A percentile compares a stretch with the other conserved stretches of the same genome.
Conservation (phyloP, 2,113 vertebrate species). For the Sarotherodon lohbergeri region DNA sequence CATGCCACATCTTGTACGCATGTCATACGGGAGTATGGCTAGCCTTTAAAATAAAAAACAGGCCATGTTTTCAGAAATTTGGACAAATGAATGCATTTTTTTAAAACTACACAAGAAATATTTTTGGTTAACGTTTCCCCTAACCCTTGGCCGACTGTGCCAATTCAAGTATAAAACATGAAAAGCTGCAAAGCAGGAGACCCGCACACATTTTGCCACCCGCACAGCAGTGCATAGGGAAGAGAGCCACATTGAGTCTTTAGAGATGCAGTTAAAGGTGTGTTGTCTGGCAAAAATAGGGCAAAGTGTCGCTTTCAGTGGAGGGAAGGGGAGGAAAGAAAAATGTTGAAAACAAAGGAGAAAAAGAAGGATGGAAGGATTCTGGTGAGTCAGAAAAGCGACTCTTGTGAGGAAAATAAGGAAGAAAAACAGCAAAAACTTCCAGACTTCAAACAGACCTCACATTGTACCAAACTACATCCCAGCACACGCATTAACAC, state of each 20-base stretch:
- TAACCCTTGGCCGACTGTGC: background rate
- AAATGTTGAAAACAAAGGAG: conserved; percentile 14
- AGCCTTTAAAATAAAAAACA: background rate
- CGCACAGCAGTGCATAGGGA: background rate
- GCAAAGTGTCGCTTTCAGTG: conserved; percentile 16
- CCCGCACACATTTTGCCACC: background rate
- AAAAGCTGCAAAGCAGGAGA: background rate
- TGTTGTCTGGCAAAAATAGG: conserved; percentile 27
- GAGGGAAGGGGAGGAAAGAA: background rate
- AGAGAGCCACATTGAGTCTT: background rate
- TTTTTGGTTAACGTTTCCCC: background rate
- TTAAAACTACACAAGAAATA: background rate
- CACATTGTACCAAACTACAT: conserved; percentile 16
- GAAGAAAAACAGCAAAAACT: background rate
- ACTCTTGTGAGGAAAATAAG: background rate
- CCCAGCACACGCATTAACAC: background rate
- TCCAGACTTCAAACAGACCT: conserved; percentile 40
- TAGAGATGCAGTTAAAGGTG: conserved; percentile 14
- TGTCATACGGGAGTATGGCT: background rate
- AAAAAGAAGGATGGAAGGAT: background rate
- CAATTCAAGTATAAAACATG: background rate
- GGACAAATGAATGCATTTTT: background rate
- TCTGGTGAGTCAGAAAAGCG: conserved; percentile 46
- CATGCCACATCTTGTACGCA: conserved; percentile 1
- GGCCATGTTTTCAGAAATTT: background rate